Evolutionary conservation across 2,797 vertebrate genomes (phyloP).

Genomic region (Sylvilagus floridanus): DNA sequence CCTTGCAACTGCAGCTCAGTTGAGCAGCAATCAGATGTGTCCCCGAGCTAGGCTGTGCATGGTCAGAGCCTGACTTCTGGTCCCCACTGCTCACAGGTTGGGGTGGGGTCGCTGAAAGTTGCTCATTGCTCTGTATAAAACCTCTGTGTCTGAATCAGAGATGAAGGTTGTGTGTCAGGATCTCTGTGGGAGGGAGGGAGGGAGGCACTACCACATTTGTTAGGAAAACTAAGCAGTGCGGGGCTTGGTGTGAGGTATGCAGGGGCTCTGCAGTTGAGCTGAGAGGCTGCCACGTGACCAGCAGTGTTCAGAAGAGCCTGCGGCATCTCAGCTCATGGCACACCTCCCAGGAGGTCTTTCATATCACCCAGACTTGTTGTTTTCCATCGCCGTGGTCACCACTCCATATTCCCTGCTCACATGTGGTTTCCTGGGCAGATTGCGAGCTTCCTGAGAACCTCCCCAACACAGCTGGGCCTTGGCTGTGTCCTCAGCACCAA

Average conservation of each 20-base stretch:
- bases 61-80: fast-evolving
- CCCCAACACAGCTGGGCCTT: neutral
- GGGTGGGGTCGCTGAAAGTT: neutral
- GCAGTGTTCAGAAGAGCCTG: no score
- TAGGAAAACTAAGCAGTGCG: neutral
- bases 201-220: neutral
- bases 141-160: neutral
- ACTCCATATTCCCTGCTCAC: fast-evolving
- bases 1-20: no score
- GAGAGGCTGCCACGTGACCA: fast-evolving
- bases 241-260: no score
- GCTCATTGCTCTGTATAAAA: neutral
- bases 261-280: no score
- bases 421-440: no score
- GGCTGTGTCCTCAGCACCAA: neutral
- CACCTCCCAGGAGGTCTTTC: neutral
- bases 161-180: fast-evolving
- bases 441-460: neutral
- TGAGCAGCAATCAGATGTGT: neutral
- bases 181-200: neutral
- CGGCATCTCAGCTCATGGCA: fast-evolving
- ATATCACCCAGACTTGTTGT: no score
- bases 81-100: fast-evolving
- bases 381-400: fast-evolving
- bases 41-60: neutral